Percentiles rank a stretch among this genome's conserved stretches.
phyloP scores from a whole-genome alignment of 2,113 vertebrate species.

The Dicaeum eximium region DNA sequence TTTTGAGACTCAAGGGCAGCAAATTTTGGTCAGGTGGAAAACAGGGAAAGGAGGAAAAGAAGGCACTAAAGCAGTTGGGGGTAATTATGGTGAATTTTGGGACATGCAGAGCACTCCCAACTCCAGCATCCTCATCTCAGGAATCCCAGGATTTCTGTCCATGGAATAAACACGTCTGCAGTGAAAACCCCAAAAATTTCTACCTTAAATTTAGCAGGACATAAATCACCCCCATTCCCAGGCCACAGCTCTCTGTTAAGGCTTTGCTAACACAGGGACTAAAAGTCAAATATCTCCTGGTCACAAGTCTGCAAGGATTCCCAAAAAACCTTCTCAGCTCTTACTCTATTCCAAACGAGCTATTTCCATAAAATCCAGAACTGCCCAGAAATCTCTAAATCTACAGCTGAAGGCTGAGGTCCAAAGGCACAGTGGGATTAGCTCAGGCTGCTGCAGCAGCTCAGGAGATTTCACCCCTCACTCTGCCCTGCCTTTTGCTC shows the following conservation, averaged over 20 bases:
- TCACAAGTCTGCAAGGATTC: fast-evolving
- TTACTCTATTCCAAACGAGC: not conserved
- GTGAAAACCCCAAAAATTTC: not conserved
- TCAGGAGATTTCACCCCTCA: fast-evolving
- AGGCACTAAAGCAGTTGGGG: not conserved
- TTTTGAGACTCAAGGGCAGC: not conserved
- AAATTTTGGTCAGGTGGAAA: not conserved
- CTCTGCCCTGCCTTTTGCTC: not conserved
- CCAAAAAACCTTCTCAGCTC: not conserved
- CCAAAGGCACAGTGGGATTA: not conserved
- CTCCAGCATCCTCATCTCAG: not conserved
- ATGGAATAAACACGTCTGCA: not conserved
- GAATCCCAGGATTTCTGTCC: not conserved
- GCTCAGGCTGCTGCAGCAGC: not conserved
- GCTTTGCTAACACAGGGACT: not conserved
- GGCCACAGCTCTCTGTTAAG: not conserved
- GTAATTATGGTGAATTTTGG: not conserved
- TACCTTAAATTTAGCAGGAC: not conserved
- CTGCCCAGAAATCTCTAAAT: not conserved
- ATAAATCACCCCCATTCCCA: not conserved
- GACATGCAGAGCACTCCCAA: not conserved
- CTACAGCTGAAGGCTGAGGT: not conserved
- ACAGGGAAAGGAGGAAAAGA: not conserved
- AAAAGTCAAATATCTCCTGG: not conserved
- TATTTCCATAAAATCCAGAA: not conserved